Conservation (phyloP, 2,888 invertebrate species). For the Drosophila mercatorum region DNA sequence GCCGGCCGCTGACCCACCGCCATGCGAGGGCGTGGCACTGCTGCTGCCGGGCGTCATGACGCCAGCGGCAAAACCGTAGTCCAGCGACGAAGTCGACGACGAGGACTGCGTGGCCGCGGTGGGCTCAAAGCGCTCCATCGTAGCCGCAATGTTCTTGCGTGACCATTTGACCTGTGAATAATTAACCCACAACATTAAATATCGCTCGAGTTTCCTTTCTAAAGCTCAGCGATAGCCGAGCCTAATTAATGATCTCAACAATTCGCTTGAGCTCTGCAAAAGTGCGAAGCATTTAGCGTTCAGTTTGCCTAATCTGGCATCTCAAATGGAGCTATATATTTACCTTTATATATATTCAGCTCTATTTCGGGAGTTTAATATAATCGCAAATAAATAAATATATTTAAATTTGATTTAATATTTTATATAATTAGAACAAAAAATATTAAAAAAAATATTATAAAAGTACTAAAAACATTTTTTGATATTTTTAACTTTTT, state of each 20-base stretch:
- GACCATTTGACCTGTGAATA: slow-evolving; percentile 86
- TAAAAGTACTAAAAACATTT: too few relatives aligned
- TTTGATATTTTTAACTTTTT: too few relatives aligned
- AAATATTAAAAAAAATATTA: too few relatives aligned
- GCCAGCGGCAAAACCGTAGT: slow-evolving; percentile 83
- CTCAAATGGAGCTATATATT: neutral
- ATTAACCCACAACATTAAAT: neutral
- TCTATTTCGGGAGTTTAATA: neutral
- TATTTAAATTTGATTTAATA: too few relatives aligned
- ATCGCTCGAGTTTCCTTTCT: neutral
- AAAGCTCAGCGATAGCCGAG: neutral
- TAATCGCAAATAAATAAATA: too few relatives aligned
- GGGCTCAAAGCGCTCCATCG: slow-evolving; percentile 88
- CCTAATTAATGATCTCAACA: neutral
- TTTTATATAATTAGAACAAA: too few relatives aligned
- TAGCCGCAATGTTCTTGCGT: slow-evolving; percentile 88
- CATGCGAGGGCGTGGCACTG: slow-evolving; percentile 76
- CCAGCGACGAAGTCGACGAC: slow-evolving; percentile 80
- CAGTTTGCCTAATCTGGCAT: neutral
- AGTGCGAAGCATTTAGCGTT: neutral
- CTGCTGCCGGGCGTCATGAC: slow-evolving; percentile 81
- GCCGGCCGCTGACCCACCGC: slow-evolving; percentile 44
- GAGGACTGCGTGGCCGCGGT: slow-evolving; percentile 78
- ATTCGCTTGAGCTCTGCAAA: neutral
- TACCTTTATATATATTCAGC: neutral